Conservation (phyloP, 1,140 invertebrate species). For the Atta texana region DNA sequence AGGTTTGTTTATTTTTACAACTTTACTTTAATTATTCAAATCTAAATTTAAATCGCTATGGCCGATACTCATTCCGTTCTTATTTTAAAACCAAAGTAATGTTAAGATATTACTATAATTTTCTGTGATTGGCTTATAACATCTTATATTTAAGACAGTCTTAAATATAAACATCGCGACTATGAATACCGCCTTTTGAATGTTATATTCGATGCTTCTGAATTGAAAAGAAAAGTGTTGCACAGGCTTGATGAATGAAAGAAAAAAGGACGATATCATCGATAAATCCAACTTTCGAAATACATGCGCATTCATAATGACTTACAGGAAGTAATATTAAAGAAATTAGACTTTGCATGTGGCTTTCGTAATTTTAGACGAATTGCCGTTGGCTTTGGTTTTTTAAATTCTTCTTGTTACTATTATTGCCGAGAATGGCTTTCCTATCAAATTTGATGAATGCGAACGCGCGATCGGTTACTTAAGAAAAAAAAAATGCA, state of each 20-base stretch:
- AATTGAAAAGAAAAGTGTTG: neutral
- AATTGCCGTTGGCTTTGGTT: conserved; percentile 11
- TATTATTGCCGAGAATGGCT: conserved; percentile 40
- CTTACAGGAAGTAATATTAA: conserved; percentile 23
- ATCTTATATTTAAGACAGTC: too few relatives aligned
- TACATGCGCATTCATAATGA: neutral
- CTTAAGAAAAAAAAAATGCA: conserved; percentile 6
- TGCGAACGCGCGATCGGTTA: conserved; percentile 33
- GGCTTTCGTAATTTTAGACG: conserved; percentile 47
- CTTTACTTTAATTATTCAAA: neutral
- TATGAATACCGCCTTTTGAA: too few relatives aligned
- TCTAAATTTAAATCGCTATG: too few relatives aligned
- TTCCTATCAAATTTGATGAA: conserved; percentile 64
- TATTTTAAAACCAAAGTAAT: too few relatives aligned
- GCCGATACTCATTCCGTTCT: too few relatives aligned
- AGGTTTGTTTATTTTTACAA: neutral
- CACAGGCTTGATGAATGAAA: conserved; percentile 4
- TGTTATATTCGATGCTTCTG: too few relatives aligned
- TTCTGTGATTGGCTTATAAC: too few relatives aligned
- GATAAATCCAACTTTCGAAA: conserved; percentile 50
- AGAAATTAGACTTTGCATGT: conserved; percentile 29
- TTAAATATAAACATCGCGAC: too few relatives aligned
- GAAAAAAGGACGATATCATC: neutral
- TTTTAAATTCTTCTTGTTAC: conserved; percentile 29
- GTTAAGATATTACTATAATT: too few relatives aligned